Base-by-base conservation (phyloP, 2,888 invertebrate species). In the Heliconius ethilla region DNA sequence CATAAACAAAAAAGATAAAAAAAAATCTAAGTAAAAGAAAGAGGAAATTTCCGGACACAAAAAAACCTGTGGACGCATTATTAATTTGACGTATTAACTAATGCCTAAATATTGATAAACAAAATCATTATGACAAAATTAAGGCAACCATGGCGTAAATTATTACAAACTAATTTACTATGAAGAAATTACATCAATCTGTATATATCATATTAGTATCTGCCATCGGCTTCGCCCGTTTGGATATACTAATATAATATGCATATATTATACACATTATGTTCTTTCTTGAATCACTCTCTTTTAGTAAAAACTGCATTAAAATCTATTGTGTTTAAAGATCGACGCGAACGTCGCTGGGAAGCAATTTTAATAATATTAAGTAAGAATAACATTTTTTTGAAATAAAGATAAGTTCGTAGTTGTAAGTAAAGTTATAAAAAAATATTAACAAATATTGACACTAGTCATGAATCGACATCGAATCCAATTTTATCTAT, bases 121-220 rank as follows among this genome's bases (percentile, higher is more conserved):
- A 62, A n/a, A 11, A 25, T n/a, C 5, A 22, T 59, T 59, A 22
- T 13, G 51, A 18, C 0, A 72, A 70, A 72, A 33, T 55, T 33
- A 72, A 72, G 55, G 70, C 70, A 59, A 55, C 55, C 13, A n/a
- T 70, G 70, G 70, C 29, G 11, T 45, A 45, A 45, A 45, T 18
- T 45, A 45, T 15, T 45, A 45, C 45, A 45, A 45, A 45, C 45
- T 45, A 15, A 45, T 45, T 45, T 45, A 5, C 45, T 45, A 45
- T 45, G 45, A 45, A 15, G 45, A 45, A 45, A 45, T 45, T 45
- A 45, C 45, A 45, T 18, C 45, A 15, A 6, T 55, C 22, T 55
- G 7, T 55, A 55, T 22, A 55, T 55, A 22, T 55, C 22, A 55
- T 22, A 45, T 6, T 40, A 40, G 40, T 40, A 5, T 51, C 6